Percentiles rank a stretch among this genome's conserved stretches.
Evolutionary conservation across 2,113 vertebrate genomes (phyloP).

Genomic region (Cyanoramphus novaezelandiae): DNA sequence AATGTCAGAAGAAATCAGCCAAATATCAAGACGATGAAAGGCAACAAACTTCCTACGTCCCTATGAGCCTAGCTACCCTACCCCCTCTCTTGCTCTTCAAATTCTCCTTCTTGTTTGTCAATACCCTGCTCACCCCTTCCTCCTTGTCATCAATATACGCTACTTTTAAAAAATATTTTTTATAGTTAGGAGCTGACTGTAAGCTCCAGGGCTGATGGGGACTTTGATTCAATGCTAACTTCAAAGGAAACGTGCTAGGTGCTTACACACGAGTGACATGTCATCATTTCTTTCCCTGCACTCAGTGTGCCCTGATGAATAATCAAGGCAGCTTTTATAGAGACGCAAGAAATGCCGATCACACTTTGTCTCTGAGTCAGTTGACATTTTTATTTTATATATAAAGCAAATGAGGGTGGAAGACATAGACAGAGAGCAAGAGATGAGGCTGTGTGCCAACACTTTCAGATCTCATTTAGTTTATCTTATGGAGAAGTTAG

Average conservation of each 20-base stretch:
- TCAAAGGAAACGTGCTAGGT: conserved; percentile 23
- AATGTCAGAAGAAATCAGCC: background rate
- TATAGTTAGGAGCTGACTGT: background rate
- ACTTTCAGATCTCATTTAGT: conserved; percentile 30
- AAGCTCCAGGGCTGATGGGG: background rate
- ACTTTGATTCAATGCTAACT: conserved; percentile 12
- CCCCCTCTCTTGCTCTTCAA: background rate
- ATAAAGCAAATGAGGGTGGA: conserved; percentile 43
- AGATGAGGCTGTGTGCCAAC: background rate
- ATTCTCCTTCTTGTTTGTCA: background rate
- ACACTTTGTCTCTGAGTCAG: conserved; percentile 47
- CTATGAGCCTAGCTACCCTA: background rate
- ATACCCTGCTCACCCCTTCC: background rate
- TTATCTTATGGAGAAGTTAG: background rate
- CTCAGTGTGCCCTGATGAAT: conserved; percentile 9
- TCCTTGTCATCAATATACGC: background rate
- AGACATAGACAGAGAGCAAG: conserved; percentile 35
- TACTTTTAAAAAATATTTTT: background rate
- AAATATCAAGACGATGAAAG: conserved; percentile 17
- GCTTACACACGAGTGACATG: background rate
- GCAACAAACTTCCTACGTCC: background rate
- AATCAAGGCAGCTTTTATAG: conserved; percentile 31
- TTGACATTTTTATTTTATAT: conserved; percentile 38
- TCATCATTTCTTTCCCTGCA: background rate
- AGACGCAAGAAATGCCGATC: background rate